phyloP scores from a whole-genome alignment of 2,888 invertebrate species.

The Lissocephala sabroskyi region DNA sequence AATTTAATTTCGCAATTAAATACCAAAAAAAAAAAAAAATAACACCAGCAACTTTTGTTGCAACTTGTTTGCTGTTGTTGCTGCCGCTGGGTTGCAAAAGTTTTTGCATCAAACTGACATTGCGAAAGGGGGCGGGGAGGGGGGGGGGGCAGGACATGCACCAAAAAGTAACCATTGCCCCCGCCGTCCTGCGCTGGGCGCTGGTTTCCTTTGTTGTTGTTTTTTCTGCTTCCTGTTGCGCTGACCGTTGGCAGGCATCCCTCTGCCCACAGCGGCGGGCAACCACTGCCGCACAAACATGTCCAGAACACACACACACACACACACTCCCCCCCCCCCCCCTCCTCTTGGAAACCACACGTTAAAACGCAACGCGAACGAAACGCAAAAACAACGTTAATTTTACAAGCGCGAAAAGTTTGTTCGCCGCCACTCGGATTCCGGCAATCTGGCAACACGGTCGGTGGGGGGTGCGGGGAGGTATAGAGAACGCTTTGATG shows the following conservation, averaged over 20 bases:
- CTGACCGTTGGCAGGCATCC: neutral
- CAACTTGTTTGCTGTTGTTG: constrained; percentile 7
- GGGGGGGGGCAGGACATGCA: neutral
- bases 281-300: neutral
- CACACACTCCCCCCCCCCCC: no score
- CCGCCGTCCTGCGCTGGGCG: no score
- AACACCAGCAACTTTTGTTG: neutral
- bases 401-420: constrained; percentile 3
- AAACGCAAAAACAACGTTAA: no score
- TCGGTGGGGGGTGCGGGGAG: no score
- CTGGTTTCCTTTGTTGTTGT: no score
- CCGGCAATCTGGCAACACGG: no score
- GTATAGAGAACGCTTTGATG: no score
- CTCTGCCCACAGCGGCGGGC: neutral
- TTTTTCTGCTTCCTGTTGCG: neutral
- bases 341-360: no score
- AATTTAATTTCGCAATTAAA: constrained; percentile 71
- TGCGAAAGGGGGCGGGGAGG: constrained; percentile 13
- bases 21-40: constrained; percentile 42
- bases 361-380: no score
- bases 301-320: neutral
- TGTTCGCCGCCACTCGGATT: no score
- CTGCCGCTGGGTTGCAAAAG: constrained; percentile 27
- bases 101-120: constrained; percentile 59
- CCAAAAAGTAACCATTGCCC: neutral